Percentiles rank a stretch among this genome's conserved stretches.
Evolutionary conservation across 2,888 invertebrate species (phyloP).

Genomic region (Lepas anatifera): DNA sequence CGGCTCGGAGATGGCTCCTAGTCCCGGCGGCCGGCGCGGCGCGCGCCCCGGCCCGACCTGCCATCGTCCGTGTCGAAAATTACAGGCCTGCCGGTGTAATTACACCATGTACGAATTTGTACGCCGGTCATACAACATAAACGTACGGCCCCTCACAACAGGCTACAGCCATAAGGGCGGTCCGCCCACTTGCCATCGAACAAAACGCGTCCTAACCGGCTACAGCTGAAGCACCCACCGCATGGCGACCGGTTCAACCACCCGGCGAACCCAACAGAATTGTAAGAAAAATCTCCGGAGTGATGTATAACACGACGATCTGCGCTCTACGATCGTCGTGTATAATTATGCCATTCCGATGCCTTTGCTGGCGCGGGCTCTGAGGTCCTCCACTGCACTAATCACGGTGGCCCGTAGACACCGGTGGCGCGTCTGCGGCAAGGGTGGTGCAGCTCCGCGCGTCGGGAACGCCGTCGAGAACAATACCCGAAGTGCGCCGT

Average conservation of each 20-base stretch:
- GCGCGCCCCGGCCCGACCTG: background rate
- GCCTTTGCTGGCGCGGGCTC: background rate
- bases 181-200: background rate
- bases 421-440: no score
- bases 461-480: background rate
- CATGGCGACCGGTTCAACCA: background rate
- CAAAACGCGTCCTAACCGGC: background rate
- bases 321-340: background rate
- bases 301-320: background rate
- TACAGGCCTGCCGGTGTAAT: background rate
- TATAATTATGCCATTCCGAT: background rate
- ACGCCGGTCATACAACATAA: slow-evolving; percentile 11
- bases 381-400: no score
- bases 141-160: slow-evolving; percentile 3
- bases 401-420: no score
- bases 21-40: background rate
- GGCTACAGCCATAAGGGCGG: background rate
- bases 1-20: no score
- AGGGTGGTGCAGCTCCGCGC: background rate
- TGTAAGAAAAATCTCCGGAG: background rate
- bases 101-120: slow-evolving; percentile 12
- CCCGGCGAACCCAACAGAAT: background rate
- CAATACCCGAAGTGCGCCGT: background rate
- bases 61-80: slow-evolving; percentile 10
- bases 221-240: background rate